Evolutionary conservation across 2,888 invertebrate species (phyloP), one percentile per base, ranked within the genome.

Genomic region (Parnassius glacialis): DNA sequence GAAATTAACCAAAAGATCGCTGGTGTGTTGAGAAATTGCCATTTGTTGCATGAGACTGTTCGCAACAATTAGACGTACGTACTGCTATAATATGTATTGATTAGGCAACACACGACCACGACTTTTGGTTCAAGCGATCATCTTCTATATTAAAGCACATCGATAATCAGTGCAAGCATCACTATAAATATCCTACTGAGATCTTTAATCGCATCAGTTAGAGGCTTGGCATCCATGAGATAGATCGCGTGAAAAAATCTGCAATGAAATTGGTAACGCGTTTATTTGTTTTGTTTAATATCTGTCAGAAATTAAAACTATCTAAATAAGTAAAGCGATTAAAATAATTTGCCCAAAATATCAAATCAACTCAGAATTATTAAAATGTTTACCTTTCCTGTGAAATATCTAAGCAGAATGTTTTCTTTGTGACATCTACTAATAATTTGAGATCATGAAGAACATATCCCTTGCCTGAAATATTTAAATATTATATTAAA

Each of bases 101-200:
- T 90, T 83, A 83, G 73, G 86, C 84, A 89, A 90, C 70, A 73
- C 68, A 67, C 69, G 77, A 68, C 76, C 83, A 85, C 84, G 83
- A 82, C 70, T 79, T 70, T 75, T 70, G 67, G 71, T 72, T 67
- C 65, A 70, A 72, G 77, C 25, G 42, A 70, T 58, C 74, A 74
- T 74, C 79, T 73, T 76, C 68, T 65, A 69, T 75, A 71, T 74
- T 72, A 73, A 88, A 83, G 76, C 87, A 84, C 84, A 87, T 86
- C 85, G 80, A 84, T 81, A 71, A 65, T 64, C 71, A 65, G 72
- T 71, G 68, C 64, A 73, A 73, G 76, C 79, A 74, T 72, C 64
- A 71, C 76, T 90, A 90, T 90, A 90, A 84, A 90, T 87, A 90
- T 78, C 79, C 80, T 79, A 77, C 75, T 74, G 70, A 70, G 66